These are phyloP conservation scores for Siderastrea siderea DNA, from an alignment of 92 coral and sea anemone genomes.

Conservation along the genomic window DNA sequence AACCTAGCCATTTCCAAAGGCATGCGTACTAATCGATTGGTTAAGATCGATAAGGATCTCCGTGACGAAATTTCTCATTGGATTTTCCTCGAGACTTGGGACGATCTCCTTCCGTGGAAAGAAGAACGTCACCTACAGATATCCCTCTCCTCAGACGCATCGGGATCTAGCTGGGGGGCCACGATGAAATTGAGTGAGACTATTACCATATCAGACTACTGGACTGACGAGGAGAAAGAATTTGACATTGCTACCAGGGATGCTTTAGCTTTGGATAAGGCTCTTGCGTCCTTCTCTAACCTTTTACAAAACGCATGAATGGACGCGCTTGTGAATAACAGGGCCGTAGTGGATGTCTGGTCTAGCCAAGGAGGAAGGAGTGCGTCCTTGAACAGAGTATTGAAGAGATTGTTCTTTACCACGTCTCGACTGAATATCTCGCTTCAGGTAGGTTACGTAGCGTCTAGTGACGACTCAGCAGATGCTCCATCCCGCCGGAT, in stretches of 20 bases:
- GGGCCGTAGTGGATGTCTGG: slow-evolving; percentile 25
- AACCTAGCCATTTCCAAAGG: slow-evolving; percentile 14
- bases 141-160: slow-evolving; percentile 68
- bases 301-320: slow-evolving; percentile 52
- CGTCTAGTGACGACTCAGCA: no score
- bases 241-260: slow-evolving; percentile 63
- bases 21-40: slow-evolving; percentile 17
- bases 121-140: slow-evolving; percentile 52
- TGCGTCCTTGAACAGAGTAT: no score
- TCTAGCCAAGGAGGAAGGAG: no score
- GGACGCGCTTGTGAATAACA: slow-evolving; percentile 64
- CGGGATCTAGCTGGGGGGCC: slow-evolving; percentile 66
- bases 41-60: not conserved
- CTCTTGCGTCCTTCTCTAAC: slow-evolving; percentile 12
- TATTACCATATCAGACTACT: slow-evolving; percentile 48
- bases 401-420: not conserved
- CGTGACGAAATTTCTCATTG: not conserved
- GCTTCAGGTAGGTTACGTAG: no score
- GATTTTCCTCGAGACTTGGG: not conserved
- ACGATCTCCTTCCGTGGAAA: not conserved
- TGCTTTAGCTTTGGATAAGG: slow-evolving; percentile 40
- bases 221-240: slow-evolving; percentile 36
- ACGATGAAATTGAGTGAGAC: slow-evolving; percentile 5
- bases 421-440: not conserved
- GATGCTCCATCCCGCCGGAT: no score